Percentiles rank a stretch among this genome's conserved stretches.
Evolutionary conservation across 2,888 invertebrate genomes (phyloP).

Genomic region (Catocala sponsa): DNA sequence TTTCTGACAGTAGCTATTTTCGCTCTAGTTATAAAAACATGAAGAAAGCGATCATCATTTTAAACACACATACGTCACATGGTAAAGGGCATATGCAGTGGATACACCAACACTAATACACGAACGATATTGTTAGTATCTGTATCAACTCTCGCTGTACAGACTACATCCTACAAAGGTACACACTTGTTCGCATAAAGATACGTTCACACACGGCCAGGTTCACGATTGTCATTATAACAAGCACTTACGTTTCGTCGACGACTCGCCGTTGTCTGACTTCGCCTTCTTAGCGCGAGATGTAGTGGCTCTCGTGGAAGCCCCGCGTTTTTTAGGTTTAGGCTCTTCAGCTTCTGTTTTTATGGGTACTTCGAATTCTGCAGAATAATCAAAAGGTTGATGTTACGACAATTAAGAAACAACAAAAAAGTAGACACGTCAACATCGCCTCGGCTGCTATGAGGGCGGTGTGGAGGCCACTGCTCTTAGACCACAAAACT

Average conservation of each 20-base stretch:
- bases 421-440: too few relatives aligned
- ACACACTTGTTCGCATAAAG: constrained; percentile 18
- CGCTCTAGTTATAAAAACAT: too few relatives aligned
- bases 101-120: too few relatives aligned
- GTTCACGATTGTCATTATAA: constrained; percentile 49
- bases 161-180: neutral
- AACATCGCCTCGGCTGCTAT: too few relatives aligned
- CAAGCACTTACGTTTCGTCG: constrained; percentile 79
- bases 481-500: too few relatives aligned
- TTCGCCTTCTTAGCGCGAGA: constrained; percentile 74
- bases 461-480: too few relatives aligned
- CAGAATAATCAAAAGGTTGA: constrained; percentile 14
- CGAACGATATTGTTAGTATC: too few relatives aligned
- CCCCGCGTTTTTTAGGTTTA: constrained; percentile 70
- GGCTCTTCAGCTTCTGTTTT: constrained; percentile 70
- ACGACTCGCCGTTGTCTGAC: constrained; percentile 61
- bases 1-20: neutral
- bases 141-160: constrained; percentile 4
- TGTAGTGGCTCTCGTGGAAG: constrained; percentile 60
- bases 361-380: constrained; percentile 75
- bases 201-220: constrained; percentile 60
- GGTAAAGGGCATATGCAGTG: too few relatives aligned
- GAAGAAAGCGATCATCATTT: too few relatives aligned
- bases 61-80: too few relatives aligned
- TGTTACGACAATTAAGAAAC: too few relatives aligned